Evolutionary conservation across 2,113 vertebrate genomes (phyloP), one percentile per base, ranked within the genome.

Genomic region (Scomber scombrus): DNA sequence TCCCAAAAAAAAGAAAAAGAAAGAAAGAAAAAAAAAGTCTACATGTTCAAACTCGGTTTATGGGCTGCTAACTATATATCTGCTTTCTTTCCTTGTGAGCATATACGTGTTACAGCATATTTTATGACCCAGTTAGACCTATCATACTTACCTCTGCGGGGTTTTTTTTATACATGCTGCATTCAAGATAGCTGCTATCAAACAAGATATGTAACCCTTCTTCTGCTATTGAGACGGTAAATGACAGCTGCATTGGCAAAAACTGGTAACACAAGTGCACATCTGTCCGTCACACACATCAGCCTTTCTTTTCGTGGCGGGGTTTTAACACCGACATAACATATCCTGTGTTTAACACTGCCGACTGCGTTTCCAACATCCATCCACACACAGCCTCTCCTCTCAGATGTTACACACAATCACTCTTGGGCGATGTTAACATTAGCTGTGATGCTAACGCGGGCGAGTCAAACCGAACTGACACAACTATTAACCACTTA

Each of bases 381-480:
- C 1, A 2, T 7, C 1, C 6, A 26, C 18, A 50, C n/a, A 43
- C 11, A 5, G 18, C 12, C 14, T 2, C 18, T 2, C 1, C 5
- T 21, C 5, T 9, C 46, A 15, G 0, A 7, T 15, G 51, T 15
- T 54, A 3, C 52, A 29, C 71, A 49, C 19, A 51, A 74, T 51
- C 11, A 13, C 26, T 11, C 11, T 16, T 3, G 7, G 1, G 3
- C 7, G 31, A 26, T 54, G 62, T 23, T 40, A 47, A 62, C 67
- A 3, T 61, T 86, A 88, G 84, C 89, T 65, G 71, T 45, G 67
- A 80, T 81, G 86, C 88, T 89, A 90, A 82, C 75, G 21, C 15
- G 15, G 26, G n/a, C 43, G 9, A 21, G 26, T 52, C 10, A 21
- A 12, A 26, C 6, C 6, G 31, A 77, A 51, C 49, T n/a, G 75